Percentiles rank a stretch among this genome's conserved stretches.
These are phyloP conservation scores for Galaxea fascicularis DNA, from an alignment of 92 coral and sea anemone genomes.

Conservation along the genomic window DNA sequence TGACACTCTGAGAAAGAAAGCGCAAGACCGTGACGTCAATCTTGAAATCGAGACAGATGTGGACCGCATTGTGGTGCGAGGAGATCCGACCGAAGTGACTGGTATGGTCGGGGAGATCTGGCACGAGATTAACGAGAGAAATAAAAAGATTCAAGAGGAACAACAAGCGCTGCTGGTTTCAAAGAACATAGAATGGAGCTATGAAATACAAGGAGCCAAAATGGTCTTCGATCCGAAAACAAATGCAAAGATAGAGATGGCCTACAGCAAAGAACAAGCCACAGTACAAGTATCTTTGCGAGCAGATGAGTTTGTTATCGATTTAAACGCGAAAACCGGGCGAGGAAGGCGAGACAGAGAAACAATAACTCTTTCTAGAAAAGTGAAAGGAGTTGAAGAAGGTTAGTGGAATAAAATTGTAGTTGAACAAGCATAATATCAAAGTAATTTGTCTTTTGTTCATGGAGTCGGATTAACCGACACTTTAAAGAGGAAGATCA, in stretches of 20 bases:
- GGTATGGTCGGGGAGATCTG: constrained; percentile 64
- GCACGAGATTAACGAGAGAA: constrained; percentile 66
- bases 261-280: constrained; percentile 55
- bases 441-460: too few species aligned
- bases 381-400: constrained; percentile 2
- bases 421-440: too few species aligned
- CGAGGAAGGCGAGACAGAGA: constrained; percentile 39
- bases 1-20: constrained; percentile 25
- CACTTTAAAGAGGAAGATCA: too few species aligned
- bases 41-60: constrained; percentile 34
- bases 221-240: constrained; percentile 54
- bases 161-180: constrained; percentile 63
- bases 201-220: constrained; percentile 35
- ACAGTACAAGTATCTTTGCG: constrained; percentile 48
- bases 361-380: neutral
- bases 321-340: constrained; percentile 47
- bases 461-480: too few species aligned
- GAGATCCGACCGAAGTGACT: constrained; percentile 71
- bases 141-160: constrained; percentile 51
- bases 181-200: constrained; percentile 73
- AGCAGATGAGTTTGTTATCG: constrained; percentile 63
- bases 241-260: constrained; percentile 76
- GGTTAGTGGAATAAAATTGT: too few species aligned
- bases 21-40: constrained; percentile 32
- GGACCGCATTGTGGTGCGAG: constrained; percentile 70